Evolutionary conservation across 2,113 vertebrate species (phyloP), one percentile per base, ranked within the genome.

Genomic region (Catharus bicknelli): DNA sequence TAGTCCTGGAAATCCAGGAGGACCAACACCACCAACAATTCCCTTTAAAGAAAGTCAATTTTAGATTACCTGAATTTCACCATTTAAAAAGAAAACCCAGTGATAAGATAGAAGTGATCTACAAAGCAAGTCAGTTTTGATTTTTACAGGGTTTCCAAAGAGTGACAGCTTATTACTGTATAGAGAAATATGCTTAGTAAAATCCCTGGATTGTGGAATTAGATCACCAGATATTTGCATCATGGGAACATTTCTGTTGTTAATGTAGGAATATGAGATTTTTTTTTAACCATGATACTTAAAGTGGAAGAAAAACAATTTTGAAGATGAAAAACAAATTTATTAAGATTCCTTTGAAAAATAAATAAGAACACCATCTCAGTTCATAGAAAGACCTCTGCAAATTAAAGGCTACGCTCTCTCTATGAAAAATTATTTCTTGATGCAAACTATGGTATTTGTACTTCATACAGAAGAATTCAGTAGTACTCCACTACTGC

Each of bases 1-100:
- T 68, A 99, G 96, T 42, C 99, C 99, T 84, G 99, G 99, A 97
- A 99, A 99, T 77, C 99, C 99, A 40, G 96, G 90, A 74, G 98
- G 99, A 62, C 99, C 99, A 95, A 94, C 86, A 74, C 98, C 98
- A 95, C 99, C 99, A 96, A 98, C 96, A 90, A 97, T 95, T 63
- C 99, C 99, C 99, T 99, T 96, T 76, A 70, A 97, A 97, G 92
- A 87, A 97, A 87, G 54, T 17, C 1, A 53, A 48, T 43, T 36
- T 57, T 84, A 90, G 66, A 95, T 86, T 64, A 77, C 5, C 8
- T 87, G 29, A 80, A 86, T 62, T 62, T 77, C 59, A 73, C 2
- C 12, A 43, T 48, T 85, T 55, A 4, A 69, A 87, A 78, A 69
- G 9, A 51, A 70, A 32, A 15, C 16, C 11, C 20, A 21, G 2